Evolutionary conservation across 2,113 vertebrate species (phyloP), one percentile per base, ranked within the genome.

Genomic region (Reinhardtius hippoglossoides): DNA sequence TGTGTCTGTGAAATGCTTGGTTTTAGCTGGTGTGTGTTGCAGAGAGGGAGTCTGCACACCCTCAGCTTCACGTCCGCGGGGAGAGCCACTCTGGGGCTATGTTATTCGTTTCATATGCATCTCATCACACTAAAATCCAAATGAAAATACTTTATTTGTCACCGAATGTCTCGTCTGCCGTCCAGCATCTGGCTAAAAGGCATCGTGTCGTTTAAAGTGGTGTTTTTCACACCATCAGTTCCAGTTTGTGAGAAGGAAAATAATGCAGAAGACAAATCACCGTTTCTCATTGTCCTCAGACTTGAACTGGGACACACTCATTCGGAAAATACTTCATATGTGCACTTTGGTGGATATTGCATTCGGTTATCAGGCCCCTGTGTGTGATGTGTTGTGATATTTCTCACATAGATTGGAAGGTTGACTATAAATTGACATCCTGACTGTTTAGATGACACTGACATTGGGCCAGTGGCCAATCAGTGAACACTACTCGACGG

Each of bases 191-290:
- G 13, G 23, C 73, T 23, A 21, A 35, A 69, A 48, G 21, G n/a
- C n/a, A 48, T 55, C 70, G 37, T 67, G 48, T 65, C 74, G 74
- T 72, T 62, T 71, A 56, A 73, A 52, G 10, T 70, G 9, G 20
- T 26, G 4, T 57, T n/a, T 72, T 37, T 21, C 64, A n/a, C 16
- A 65, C 27, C 18, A 15, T 58, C 60, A 57, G 18, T 21, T 24
- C 48, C 14, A 8, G 2, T n/a, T n/a, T 44, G 18, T 52, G 4
- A 37, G 18, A 55, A 56, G 52, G 23, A 26, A 18, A 62, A 50
- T 44, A n/a, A 37, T n/a, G 20, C 16, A 12, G 31, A 31, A 31
- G 31, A 31, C 31, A 31, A 31, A 31, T 31, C 31, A 31, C 31
- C 7, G 31, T 31, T 31, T 7, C 31, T 31, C 31, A 31, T 31